phyloP scores from a whole-genome alignment of 1,140 invertebrate species.

The Hormaphis cornu region DNA sequence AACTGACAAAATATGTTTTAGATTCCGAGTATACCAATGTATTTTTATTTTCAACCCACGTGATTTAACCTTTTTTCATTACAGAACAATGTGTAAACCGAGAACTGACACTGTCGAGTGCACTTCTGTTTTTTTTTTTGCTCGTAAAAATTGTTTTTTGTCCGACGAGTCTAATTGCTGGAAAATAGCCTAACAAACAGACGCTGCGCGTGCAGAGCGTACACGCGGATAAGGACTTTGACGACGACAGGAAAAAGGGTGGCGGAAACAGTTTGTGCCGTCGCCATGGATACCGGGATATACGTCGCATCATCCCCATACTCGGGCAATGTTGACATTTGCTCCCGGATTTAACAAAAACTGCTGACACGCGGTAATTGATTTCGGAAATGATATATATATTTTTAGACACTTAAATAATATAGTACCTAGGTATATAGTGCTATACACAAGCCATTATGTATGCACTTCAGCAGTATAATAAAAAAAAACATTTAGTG shows the following conservation, averaged over 20 bases:
- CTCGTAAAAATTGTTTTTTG: conserved; percentile 6
- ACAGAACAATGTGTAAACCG: conserved; percentile 13
- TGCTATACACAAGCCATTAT: not conserved
- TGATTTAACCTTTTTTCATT: conserved; percentile 26
- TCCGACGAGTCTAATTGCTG: conserved; percentile 29
- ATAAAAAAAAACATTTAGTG: too few species aligned
- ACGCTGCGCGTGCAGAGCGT: not conserved
- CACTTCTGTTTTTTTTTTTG: not conserved
- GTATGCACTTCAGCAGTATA: not conserved
- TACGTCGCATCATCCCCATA: conserved; percentile 27
- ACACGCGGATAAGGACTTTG: conserved; percentile 3
- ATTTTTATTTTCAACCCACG: not conserved
- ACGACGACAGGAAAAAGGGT: not conserved
- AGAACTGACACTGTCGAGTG: conserved; percentile 11
- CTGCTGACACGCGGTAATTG: conserved; percentile 28
- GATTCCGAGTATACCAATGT: too few species aligned
- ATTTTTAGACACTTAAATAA: conserved; percentile 14
- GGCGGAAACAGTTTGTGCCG: conserved; percentile 23
- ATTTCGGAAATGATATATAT: conserved; percentile 12
- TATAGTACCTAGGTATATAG: not conserved
- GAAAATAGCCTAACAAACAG: conserved; percentile 31
- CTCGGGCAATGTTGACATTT: conserved; percentile 30
- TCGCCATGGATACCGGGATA: conserved; percentile 25
- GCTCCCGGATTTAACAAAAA: conserved; percentile 31
- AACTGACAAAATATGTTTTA: too few species aligned